phyloP scores from a whole-genome alignment of 2,888 invertebrate genomes.

The Torymus aiolomorphi region DNA sequence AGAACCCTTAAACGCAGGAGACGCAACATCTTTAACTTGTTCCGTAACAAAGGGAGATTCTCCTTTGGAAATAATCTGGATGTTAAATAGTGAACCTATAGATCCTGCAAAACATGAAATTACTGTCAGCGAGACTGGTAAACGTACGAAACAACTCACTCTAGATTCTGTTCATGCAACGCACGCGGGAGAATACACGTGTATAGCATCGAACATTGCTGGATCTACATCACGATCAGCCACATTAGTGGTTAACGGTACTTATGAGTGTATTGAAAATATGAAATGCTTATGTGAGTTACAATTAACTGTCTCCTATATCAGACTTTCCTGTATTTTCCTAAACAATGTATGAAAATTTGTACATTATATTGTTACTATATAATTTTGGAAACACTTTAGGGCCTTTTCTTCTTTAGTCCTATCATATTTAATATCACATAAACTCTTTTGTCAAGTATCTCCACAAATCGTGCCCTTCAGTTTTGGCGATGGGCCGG shows the following conservation, averaged over 20 bases:
- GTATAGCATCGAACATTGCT: slow-evolving; percentile 79
- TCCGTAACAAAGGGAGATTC: slow-evolving; percentile 80
- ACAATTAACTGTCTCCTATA: slow-evolving; percentile 64
- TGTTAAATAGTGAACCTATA: slow-evolving; percentile 73
- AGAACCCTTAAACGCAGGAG: slow-evolving; percentile 79
- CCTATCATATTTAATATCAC: no score
- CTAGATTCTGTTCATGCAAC: slow-evolving; percentile 81
- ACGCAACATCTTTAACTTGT: slow-evolving; percentile 77
- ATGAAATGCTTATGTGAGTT: no score
- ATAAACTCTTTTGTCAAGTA: slow-evolving; percentile 75
- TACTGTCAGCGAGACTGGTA: slow-evolving; percentile 66
- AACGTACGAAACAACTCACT: slow-evolving; percentile 77
- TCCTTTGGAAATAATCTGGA: slow-evolving; percentile 81
- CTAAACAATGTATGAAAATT: no score
- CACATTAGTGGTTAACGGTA: slow-evolving; percentile 84
- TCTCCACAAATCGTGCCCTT: slow-evolving; percentile 85
- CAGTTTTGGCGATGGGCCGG: slow-evolving; percentile 82
- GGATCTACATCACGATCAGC: slow-evolving; percentile 76
- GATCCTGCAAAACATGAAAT: slow-evolving; percentile 64
- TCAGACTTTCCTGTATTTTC: no score
- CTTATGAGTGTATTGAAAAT: not conserved
- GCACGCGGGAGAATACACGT: slow-evolving; percentile 85
- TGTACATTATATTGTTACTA: no score
- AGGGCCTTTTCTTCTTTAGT: no score
- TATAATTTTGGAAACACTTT: no score